A percentile compares a stretch with the other conserved stretches of the same genome.
These are phyloP conservation scores for Epizoanthus fatuus DNA, from an alignment of 92 coral and sea anemone genomes.

Conservation along the genomic window DNA sequence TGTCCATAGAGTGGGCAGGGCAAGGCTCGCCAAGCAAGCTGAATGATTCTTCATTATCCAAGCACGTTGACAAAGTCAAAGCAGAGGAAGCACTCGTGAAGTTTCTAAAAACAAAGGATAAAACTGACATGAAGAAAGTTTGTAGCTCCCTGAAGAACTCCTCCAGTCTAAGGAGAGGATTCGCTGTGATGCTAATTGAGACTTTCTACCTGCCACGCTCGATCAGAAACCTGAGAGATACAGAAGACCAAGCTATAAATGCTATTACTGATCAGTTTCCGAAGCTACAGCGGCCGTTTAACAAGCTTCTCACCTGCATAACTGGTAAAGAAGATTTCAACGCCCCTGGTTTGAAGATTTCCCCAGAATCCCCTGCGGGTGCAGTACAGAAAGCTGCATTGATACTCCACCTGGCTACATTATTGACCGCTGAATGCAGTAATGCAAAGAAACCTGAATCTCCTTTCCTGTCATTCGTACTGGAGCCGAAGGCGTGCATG, in stretches of 20 bases:
- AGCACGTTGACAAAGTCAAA: slow-evolving; percentile 17
- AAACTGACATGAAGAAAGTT: slow-evolving; percentile 41
- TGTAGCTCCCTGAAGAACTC: slow-evolving; percentile 48
- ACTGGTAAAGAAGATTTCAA: slow-evolving; percentile 76
- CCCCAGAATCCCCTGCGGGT: slow-evolving; percentile 73
- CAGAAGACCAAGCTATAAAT: slow-evolving; percentile 79
- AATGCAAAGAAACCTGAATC: slow-evolving; percentile 1
- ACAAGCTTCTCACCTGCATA: slow-evolving; percentile 65
- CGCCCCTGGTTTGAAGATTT: slow-evolving; percentile 62
- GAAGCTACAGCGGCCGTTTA: slow-evolving; percentile 52
- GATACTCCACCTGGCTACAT: slow-evolving; percentile 78
- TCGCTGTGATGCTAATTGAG: slow-evolving; percentile 72
- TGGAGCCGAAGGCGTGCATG: slow-evolving; percentile 46
- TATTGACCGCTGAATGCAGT: slow-evolving; percentile 64
- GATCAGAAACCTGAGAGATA: slow-evolving; percentile 73
- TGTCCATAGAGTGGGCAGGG: slow-evolving; percentile 52
- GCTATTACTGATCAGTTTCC: slow-evolving; percentile 22
- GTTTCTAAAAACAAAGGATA: slow-evolving; percentile 40
- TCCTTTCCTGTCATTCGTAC: slow-evolving; percentile 55
- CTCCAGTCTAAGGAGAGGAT: slow-evolving; percentile 49
- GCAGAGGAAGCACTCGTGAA: slow-evolving; percentile 68
- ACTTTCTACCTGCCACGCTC: slow-evolving; percentile 86
- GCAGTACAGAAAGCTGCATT: slow-evolving; percentile 84
- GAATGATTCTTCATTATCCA: neutral
- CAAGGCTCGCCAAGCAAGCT: slow-evolving; percentile 40